Conservation (phyloP, 2,797 vertebrate species). For the Peromyscus aztecus region DNA sequence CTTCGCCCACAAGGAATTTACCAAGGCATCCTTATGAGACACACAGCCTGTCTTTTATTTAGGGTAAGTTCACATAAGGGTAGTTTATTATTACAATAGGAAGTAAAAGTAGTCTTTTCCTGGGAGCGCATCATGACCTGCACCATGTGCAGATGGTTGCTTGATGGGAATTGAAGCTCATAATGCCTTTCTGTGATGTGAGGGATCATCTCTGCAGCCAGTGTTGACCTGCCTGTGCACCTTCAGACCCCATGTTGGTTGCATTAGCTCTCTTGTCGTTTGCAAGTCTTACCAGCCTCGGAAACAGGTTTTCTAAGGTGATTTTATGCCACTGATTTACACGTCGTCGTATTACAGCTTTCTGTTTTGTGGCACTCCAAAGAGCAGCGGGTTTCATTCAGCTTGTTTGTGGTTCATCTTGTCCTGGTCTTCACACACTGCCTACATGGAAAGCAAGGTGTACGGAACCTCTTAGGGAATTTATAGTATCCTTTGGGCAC, state of each 20-base stretch:
- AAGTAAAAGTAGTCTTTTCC: neutral
- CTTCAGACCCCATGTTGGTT: slow-evolving; percentile 15
- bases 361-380: slow-evolving; percentile 43
- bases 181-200: neutral
- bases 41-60: neutral
- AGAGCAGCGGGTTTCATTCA: neutral
- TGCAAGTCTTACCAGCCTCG: neutral
- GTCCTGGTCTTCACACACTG: neutral
- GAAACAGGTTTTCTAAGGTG: neutral
- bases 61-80: neutral
- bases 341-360: neutral
- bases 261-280: slow-evolving; percentile 1
- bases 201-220: neutral
- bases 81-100: neutral
- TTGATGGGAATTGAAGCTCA: neutral
- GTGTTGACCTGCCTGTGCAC: neutral
- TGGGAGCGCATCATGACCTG: neutral
- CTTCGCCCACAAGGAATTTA: slow-evolving; percentile 35
- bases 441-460: neutral
- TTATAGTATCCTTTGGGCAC: neutral
- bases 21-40: neutral
- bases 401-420: neutral
- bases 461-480: neutral
- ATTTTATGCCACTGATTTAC: slow-evolving; percentile 35
- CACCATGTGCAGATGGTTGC: neutral